phyloP scores from a whole-genome alignment of 1,140 invertebrate genomes.

The Drosophila punjabiensis region DNA sequence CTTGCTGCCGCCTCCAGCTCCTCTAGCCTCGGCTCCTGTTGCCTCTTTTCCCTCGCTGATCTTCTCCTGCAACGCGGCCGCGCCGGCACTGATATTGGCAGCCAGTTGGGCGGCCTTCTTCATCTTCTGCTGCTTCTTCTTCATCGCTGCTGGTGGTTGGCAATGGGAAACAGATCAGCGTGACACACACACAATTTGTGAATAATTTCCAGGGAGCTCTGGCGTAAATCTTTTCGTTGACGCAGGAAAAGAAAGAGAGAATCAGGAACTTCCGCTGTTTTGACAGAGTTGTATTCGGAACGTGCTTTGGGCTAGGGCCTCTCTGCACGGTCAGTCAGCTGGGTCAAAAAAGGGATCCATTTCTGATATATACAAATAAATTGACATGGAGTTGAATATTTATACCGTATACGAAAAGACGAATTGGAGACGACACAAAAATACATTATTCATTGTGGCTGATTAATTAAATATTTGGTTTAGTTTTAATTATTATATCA shows the following conservation, averaged over 20 bases:
- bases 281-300: not conserved
- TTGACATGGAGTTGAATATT: too few relatives aligned
- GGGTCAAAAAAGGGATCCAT: too few relatives aligned
- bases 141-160: conserved; percentile 34
- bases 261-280: not conserved
- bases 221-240: not conserved
- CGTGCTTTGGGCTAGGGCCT: not conserved
- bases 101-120: conserved; percentile 33
- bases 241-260: not conserved
- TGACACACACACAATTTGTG: not conserved
- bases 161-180: conserved; percentile 3
- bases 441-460: too few relatives aligned
- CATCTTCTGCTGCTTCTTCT: conserved; percentile 61
- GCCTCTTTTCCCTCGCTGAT: not conserved
- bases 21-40: not conserved
- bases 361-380: too few relatives aligned
- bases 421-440: too few relatives aligned
- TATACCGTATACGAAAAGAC: too few relatives aligned
- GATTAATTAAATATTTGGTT: too few relatives aligned
- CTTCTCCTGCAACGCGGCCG: not conserved
- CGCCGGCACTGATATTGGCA: not conserved
- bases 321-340: not conserved
- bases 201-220: conserved; percentile 7
- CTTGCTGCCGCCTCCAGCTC: not conserved
- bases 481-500: too few relatives aligned